Percentiles rank a stretch among this genome's conserved stretches.
phyloP scores from a whole-genome alignment of 2,113 vertebrate genomes.

The Cinclus cinclus region DNA sequence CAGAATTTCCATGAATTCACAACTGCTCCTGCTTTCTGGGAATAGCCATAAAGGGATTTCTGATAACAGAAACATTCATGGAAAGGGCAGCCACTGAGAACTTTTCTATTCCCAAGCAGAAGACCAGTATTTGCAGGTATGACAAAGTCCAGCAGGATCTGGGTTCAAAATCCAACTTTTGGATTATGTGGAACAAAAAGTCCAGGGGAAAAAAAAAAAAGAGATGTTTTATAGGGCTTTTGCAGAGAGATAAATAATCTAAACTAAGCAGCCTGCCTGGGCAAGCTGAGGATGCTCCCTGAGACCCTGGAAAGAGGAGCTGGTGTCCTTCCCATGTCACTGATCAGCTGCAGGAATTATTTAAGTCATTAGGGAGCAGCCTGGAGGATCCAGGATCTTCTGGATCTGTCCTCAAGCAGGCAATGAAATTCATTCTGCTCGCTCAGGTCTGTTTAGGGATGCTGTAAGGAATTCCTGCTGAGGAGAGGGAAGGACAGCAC shows the following conservation, averaged over 20 bases:
- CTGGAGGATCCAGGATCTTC: neutral
- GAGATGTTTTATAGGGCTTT: neutral
- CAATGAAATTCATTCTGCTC: neutral
- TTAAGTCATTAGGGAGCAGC: neutral
- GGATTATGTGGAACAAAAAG: neutral
- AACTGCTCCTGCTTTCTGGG: neutral
- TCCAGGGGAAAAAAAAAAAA: neutral
- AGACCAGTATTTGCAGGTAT: neutral
- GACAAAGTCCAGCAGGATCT: neutral
- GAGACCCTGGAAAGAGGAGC: neutral
- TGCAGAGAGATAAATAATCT: neutral
- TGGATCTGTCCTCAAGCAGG: neutral
- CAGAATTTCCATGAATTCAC: neutral
- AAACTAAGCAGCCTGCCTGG: neutral
- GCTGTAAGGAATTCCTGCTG: neutral
- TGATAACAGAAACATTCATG: neutral
- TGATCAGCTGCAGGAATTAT: neutral
- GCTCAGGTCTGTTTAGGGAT: neutral
- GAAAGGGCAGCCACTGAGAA: neutral
- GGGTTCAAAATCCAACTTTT: neutral
- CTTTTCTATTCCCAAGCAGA: neutral
- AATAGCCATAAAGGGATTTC: neutral
- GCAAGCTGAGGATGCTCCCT: neutral
- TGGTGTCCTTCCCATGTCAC: neutral
- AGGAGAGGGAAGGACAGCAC: neutral